Evolutionary conservation across 2,888 invertebrate genomes (phyloP), one percentile per base, ranked within the genome.

Genomic region (Ommatoiulus sabulosus): DNA sequence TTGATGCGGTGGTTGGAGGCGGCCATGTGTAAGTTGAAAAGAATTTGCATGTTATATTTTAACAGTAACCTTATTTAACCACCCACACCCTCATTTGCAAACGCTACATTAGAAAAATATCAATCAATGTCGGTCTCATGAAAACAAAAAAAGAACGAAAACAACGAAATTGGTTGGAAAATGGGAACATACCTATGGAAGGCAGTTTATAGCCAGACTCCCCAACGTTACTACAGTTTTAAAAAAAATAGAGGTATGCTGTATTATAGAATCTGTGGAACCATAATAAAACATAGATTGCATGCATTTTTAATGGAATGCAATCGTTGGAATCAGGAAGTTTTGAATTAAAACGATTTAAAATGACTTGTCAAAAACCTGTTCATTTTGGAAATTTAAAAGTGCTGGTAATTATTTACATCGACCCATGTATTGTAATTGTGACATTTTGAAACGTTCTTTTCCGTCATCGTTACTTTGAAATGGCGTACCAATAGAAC

Each of bases 1-100:
- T 80, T 80, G 80, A 35, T 12, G 35, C 35, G 35, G 80, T 80
- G 80, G 35, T 15, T 80, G 80, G 15, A 80, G 35, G 35, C 35
- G 80, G 80, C 35, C 80, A 80, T 80, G 35, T 80, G 24, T 5
- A 80, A 80, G 80, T 35, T 24, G 12, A 35, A 35, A 43, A 80
- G 35, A 80, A 15, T 80, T 80, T 80, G 35, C 80, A 80, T 80
- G 12, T 80, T 80, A 35, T 10, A 80, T 35, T 80, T 80, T 35
- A 80, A 80, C 15, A 35, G 80, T 80, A 80, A 80, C 80, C 80
- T 80, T 80, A 80, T 80, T 80, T 80, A 80, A 80, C 35, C 80
- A 80, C 80, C 80, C 80, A 80, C 80, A 80, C 80, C 80, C 80
- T 80, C 80, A 35, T 80, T 80, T 80, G 35, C 80, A 80, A 35